phyloP scores from a whole-genome alignment of 1,140 invertebrate genomes.

The Dendroctonus ponderosae region DNA sequence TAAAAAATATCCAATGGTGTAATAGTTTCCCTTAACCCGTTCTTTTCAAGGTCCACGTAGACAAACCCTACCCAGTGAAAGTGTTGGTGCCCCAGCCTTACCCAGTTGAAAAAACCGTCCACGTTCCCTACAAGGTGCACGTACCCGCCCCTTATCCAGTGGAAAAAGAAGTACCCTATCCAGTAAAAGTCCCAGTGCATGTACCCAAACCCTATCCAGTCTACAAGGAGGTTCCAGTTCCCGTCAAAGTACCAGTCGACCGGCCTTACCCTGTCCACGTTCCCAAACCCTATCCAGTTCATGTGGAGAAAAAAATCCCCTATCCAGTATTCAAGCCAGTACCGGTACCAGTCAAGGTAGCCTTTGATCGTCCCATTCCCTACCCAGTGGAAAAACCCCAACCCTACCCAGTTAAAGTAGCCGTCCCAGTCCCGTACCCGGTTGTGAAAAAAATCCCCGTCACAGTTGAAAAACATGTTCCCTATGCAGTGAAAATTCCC shows the following conservation, averaged over 20 bases:
- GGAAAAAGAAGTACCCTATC: conserved; percentile 62
- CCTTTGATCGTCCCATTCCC: conserved; percentile 61
- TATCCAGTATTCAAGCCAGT: conserved; percentile 55
- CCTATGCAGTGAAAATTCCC: conserved; percentile 63
- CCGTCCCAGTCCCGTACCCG: conserved; percentile 57
- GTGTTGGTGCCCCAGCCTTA: conserved; percentile 67
- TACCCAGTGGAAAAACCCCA: conserved; percentile 62
- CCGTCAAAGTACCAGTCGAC: conserved; percentile 63
- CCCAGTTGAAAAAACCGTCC: conserved; percentile 65
- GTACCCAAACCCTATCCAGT: conserved; percentile 62
- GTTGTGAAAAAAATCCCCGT: conserved; percentile 59
- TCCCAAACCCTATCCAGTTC: conserved; percentile 49
- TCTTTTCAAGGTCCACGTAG: conserved; percentile 65
- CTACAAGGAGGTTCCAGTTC: conserved; percentile 58
- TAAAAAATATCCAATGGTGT: conserved; percentile 39
- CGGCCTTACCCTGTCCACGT: conserved; percentile 59
- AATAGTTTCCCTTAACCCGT: not conserved
- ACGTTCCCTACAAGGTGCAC: conserved; percentile 62
- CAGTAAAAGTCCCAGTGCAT: conserved; percentile 60
- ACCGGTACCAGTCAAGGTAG: conserved; percentile 53
- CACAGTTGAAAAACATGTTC: conserved; percentile 65
- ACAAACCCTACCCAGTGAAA: conserved; percentile 64
- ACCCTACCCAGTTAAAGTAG: conserved; percentile 62
- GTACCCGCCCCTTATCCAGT: conserved; percentile 65
- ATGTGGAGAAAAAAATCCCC: conserved; percentile 51